phyloP scores from a whole-genome alignment of 2,888 invertebrate species.

The Acanthoscelides obtectus region DNA sequence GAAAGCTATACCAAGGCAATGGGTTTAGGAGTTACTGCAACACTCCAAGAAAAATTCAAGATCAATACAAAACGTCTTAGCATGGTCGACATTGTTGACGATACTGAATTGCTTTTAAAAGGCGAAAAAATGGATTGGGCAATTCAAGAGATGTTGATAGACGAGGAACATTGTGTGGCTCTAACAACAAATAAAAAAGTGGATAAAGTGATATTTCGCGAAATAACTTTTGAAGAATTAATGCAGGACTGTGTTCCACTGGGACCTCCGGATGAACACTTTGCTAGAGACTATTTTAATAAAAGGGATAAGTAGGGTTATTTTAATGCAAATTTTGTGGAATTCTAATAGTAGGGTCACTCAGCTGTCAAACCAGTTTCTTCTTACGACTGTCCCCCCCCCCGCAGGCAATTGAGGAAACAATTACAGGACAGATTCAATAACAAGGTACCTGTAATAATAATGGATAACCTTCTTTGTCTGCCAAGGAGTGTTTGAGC shows the following conservation, averaged over 20 bases:
- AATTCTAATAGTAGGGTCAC: no score
- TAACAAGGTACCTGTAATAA: no score
- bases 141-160: slow-evolving; percentile 80
- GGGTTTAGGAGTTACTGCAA: slow-evolving; percentile 77
- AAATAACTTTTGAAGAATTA: slow-evolving; percentile 58
- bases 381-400: no score
- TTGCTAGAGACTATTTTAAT: slow-evolving; percentile 54
- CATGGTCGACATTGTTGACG: slow-evolving; percentile 49
- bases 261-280: slow-evolving; percentile 51
- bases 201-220: slow-evolving; percentile 45
- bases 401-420: no score
- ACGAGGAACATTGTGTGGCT: slow-evolving; percentile 72
- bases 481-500: no score
- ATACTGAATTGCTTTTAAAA: slow-evolving; percentile 64
- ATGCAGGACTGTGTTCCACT: slow-evolving; percentile 53
- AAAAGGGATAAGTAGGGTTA: slow-evolving; percentile 47
- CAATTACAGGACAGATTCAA: no score
- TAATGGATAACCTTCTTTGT: no score
- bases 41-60: slow-evolving; percentile 70
- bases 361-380: no score
- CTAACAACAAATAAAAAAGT: slow-evolving; percentile 56
- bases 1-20: slow-evolving; percentile 92
- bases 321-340: not conserved
- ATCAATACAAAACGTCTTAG: slow-evolving; percentile 54
- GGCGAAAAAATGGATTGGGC: slow-evolving; percentile 60